Evolutionary conservation across 2,797 vertebrate species (phyloP).

Genomic region (Sciurus vulgaris): DNA sequence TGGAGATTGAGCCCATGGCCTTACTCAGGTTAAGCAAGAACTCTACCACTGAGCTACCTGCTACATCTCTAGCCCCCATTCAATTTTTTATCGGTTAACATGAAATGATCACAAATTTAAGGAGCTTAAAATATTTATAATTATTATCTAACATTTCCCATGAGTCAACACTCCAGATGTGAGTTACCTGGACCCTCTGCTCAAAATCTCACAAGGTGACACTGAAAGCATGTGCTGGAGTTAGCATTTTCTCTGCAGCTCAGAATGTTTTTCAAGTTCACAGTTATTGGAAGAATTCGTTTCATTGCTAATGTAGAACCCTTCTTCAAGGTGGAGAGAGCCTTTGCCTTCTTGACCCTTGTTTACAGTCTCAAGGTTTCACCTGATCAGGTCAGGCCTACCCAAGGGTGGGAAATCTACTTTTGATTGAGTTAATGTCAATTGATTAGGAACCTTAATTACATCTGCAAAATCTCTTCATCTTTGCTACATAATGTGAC

Average conservation of each 20-base stretch:
- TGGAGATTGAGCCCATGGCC: too few species aligned
- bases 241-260: background rate
- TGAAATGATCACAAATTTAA: background rate
- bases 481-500: background rate
- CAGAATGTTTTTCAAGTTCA: background rate
- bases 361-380: background rate
- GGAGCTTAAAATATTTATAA: background rate
- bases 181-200: background rate
- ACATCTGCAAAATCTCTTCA: background rate
- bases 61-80: too few species aligned
- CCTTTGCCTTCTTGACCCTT: background rate
- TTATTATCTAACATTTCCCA: background rate
- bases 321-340: background rate
- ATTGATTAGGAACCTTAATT: background rate
- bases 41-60: too few species aligned
- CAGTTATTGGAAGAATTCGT: background rate
- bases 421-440: slow-evolving; percentile 33
- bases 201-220: background rate
- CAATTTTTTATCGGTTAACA: background rate
- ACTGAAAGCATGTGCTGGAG: background rate
- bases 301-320: background rate
- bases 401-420: background rate
- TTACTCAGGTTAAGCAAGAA: too few species aligned
- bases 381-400: background rate
- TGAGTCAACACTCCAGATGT: background rate